Evolutionary conservation across 2,797 vertebrate species (phyloP), one percentile per base, ranked within the genome.

Genomic region (Nothura maculosa): DNA sequence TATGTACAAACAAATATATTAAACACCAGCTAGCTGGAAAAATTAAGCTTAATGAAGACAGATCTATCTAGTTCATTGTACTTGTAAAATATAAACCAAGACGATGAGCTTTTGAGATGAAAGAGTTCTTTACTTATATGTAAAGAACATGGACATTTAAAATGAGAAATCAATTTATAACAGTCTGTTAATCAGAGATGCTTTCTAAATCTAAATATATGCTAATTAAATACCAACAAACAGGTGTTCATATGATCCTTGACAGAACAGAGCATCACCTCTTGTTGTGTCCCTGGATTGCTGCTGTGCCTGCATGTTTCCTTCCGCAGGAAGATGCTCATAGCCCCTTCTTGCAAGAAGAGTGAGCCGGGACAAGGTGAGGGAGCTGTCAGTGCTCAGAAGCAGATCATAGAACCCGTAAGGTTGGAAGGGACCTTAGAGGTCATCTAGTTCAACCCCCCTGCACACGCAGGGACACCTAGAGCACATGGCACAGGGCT

Each of bases 291-390:
- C 38, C 12, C 13, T 20, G 27, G 27, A 70, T 30, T 8, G 15
- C 38, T 70, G 34, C 36, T 30, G 34, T 28, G 34, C 25, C 34
- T 54, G 36, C 9, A 3, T 28, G 27, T 40, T 28, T 69, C 27
- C 34, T 38, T 69, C 38, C 38, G 25, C 20, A 54, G 47, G 36
- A 19, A 40, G 34, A 40, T 38, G 9, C 52, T 70, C 19, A 28
- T 10, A 21, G 38, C 32, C 36, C 4, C 13, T 54, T 70, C 48
- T 52, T 5, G 21, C 21, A 38, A 55, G 18, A 25, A 80, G 55
- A 86, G 63, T 3, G 22, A 80, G 10, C 24, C 1, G 5, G n/a
- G 22, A 40, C 0, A 1, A 19, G 40, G 21, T 24, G 36, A 36
- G 40, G 11, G 32, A 36, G 40, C 7, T 17, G 28, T 27, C 30